Percentiles rank a stretch among this genome's conserved stretches.
Conservation (phyloP, 1,140 invertebrate species). For the Zaprionus lachaisei region DNA sequence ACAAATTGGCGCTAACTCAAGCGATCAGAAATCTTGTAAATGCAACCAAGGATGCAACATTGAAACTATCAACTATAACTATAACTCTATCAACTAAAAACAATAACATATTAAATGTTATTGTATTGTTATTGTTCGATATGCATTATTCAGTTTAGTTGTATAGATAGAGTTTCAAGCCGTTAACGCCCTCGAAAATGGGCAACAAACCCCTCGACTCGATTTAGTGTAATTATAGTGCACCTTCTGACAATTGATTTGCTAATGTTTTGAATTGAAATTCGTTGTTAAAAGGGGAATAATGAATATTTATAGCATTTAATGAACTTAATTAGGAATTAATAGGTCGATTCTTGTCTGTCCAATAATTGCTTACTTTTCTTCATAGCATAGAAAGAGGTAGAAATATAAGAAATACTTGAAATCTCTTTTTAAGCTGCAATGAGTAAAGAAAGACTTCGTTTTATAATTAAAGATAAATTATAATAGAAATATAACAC, state of each 20-base stretch:
- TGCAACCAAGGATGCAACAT: slow-evolving; percentile 72
- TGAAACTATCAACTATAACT: slow-evolving; percentile 52
- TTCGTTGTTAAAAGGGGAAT: slow-evolving; percentile 47
- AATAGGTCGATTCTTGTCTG: neutral
- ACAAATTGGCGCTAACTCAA: slow-evolving; percentile 68
- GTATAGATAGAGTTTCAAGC: slow-evolving; percentile 49
- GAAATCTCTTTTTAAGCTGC: neutral
- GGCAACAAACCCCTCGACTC: slow-evolving; percentile 26
- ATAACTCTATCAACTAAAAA: neutral
- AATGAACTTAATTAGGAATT: neutral
- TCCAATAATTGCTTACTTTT: neutral
- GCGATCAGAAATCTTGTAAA: slow-evolving; percentile 74
- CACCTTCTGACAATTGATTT: neutral
- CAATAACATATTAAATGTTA: slow-evolving; percentile 19
- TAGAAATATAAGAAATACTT: neutral
- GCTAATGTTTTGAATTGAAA: slow-evolving; percentile 20
- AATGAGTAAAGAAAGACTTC: too few relatives aligned
- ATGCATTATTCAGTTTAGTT: slow-evolving; percentile 32
- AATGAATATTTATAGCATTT: neutral
- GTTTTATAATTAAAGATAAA: too few relatives aligned
- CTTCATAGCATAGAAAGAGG: neutral
- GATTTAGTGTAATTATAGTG: slow-evolving; percentile 51
- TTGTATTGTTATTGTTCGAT: slow-evolving; percentile 13
- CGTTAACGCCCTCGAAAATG: slow-evolving; percentile 50
- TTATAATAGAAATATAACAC: too few relatives aligned